These are phyloP conservation scores for Columbina picui DNA, from an alignment of 2,113 vertebrate species.

Conservation along the genomic window DNA sequence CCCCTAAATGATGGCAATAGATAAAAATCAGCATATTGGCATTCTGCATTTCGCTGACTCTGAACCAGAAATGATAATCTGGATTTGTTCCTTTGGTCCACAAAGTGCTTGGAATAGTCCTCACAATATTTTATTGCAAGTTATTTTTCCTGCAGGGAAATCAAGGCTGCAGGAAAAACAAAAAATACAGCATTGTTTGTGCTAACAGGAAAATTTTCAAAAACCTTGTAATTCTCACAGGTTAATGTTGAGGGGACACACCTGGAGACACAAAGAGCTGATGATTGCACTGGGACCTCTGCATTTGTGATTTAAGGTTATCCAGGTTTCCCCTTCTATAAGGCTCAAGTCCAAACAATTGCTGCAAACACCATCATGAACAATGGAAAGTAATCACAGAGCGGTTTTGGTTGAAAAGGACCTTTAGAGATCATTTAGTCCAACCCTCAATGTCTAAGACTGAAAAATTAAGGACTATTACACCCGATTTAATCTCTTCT, in stretches of 20 bases:
- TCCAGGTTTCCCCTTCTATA: background rate
- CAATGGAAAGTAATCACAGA: background rate
- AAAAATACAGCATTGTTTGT: background rate
- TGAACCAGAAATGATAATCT: conserved; percentile 43
- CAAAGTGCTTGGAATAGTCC: conserved; percentile 12
- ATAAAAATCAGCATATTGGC: conserved; percentile 48
- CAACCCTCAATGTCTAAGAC: background rate
- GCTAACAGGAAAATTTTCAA: conserved; percentile 8
- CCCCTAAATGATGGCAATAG: background rate
- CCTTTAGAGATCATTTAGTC: background rate
- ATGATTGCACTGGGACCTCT: background rate
- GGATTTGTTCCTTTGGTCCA: conserved; percentile 58
- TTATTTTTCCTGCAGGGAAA: conserved; percentile 27
- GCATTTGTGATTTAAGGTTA: background rate
- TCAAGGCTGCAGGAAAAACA: background rate
- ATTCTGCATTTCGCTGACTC: conserved; percentile 14
- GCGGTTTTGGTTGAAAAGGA: background rate
- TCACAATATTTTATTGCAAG: conserved; percentile 53
- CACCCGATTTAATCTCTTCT: background rate
- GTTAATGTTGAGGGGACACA: background rate
- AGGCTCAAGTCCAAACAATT: accelerated
- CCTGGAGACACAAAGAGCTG: background rate
- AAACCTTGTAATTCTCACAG: conserved; percentile 15
- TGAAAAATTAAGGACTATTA: background rate
- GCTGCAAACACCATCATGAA: accelerated